Evolutionary conservation across 2,797 vertebrate species (phyloP).

Genomic region (Anomalospiza imberbis): DNA sequence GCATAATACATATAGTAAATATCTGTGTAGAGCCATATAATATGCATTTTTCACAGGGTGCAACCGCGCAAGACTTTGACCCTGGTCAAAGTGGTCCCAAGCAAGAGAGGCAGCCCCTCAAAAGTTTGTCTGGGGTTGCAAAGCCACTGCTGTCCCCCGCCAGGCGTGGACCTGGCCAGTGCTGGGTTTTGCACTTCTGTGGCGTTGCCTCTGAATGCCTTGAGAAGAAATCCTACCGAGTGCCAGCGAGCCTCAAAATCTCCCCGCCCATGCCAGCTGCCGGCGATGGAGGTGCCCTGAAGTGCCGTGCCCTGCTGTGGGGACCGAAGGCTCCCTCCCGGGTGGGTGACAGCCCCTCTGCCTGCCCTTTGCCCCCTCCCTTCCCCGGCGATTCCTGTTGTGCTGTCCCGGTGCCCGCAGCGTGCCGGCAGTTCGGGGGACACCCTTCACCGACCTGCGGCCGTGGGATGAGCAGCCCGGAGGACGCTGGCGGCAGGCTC

Average conservation of each 20-base stretch:
- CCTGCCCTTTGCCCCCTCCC: background rate
- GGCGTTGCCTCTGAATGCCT: background rate
- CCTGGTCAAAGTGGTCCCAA: background rate
- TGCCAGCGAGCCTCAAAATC: background rate
- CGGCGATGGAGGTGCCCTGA: fast-evolving
- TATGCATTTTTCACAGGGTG: no score
- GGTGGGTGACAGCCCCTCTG: background rate
- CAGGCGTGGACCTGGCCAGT: background rate
- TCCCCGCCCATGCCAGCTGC: background rate
- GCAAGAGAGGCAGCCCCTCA: background rate
- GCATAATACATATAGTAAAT: no score
- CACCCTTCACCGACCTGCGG: background rate
- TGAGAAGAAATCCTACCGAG: background rate
- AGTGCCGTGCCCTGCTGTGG: fast-evolving
- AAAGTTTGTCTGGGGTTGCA: background rate
- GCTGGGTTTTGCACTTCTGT: background rate
- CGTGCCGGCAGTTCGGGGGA: background rate
- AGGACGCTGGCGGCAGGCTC: background rate
- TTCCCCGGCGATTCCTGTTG: fast-evolving
- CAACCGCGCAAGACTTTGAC: background rate
- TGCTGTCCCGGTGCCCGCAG: fast-evolving
- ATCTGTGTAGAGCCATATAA: no score
- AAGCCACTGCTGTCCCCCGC: fast-evolving
- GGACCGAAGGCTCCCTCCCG: background rate
- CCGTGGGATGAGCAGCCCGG: fast-evolving